Conservation (phyloP, 2,797 vertebrate genomes). For the Craterocephalus amniculus region DNA sequence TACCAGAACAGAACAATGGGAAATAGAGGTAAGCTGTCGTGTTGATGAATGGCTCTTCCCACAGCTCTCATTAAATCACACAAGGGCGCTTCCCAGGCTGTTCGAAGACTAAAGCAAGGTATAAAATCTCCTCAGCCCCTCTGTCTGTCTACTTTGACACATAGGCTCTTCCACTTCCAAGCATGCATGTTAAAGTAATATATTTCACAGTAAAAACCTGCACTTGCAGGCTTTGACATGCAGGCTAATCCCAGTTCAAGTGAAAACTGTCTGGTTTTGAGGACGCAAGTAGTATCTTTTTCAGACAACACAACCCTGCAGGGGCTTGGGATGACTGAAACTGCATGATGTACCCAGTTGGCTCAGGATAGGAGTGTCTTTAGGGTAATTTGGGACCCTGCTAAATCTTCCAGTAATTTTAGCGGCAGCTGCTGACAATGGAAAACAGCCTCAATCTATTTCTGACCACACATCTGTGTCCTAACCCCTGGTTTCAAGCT, state of each 20-base stretch:
- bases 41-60: slow-evolving; percentile 78
- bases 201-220: slow-evolving; percentile 37
- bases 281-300: slow-evolving; percentile 48
- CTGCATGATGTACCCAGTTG: slow-evolving; percentile 44
- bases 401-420: slow-evolving; percentile 51
- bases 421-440: slow-evolving; percentile 50
- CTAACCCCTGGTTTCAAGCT: slow-evolving; percentile 17
- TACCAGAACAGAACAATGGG: slow-evolving; percentile 75
- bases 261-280: slow-evolving; percentile 47
- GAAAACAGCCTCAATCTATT: slow-evolving; percentile 34
- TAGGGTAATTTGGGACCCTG: slow-evolving; percentile 55
- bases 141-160: slow-evolving; percentile 59
- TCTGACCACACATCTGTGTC: slow-evolving; percentile 22
- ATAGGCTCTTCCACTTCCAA: slow-evolving; percentile 27
- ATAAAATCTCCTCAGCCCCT: slow-evolving; percentile 45
- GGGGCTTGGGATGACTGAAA: slow-evolving; percentile 46
- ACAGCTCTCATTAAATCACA: slow-evolving; percentile 80
- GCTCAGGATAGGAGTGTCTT: slow-evolving; percentile 49
- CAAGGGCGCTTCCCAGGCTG: slow-evolving; percentile 70
- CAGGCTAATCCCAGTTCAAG: slow-evolving; percentile 59
- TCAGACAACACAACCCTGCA: slow-evolving; percentile 48
- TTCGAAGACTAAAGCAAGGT: slow-evolving; percentile 59
- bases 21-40: slow-evolving; percentile 74
- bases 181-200: slow-evolving; percentile 59
- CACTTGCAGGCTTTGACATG: slow-evolving; percentile 51